Percentiles rank a stretch among this genome's conserved stretches.
phyloP scores from a whole-genome alignment of 2,113 vertebrate genomes.

The Gnathonemus echidnorhynchus region DNA sequence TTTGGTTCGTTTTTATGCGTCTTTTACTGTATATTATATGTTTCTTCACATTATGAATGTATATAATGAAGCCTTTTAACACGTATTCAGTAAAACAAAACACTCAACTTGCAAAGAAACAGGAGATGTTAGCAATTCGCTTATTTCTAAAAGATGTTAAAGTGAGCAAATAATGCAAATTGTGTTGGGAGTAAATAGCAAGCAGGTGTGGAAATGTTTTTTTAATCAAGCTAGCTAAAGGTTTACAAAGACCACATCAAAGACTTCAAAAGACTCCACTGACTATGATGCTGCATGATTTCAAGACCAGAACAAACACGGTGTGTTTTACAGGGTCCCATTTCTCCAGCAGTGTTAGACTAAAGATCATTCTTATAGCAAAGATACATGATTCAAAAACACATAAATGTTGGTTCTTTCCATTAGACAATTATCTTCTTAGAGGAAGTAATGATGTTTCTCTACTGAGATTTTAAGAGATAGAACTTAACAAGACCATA shows the following conservation, averaged over 20 bases:
- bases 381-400: neutral
- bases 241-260: slow-evolving; percentile 5
- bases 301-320: slow-evolving; percentile 1
- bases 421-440: slow-evolving; percentile 43
- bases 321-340: neutral
- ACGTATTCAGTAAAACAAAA: neutral
- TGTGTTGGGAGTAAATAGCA: neutral
- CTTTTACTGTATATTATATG: neutral
- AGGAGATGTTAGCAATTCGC: neutral
- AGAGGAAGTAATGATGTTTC: slow-evolving; percentile 62
- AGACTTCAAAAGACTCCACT: neutral
- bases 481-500: slow-evolving; percentile 50
- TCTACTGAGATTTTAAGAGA: neutral
- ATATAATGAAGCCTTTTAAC: neutral
- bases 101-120: neutral
- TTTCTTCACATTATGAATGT: neutral
- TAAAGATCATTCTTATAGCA: neutral
- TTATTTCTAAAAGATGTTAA: neutral
- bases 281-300: slow-evolving; percentile 13
- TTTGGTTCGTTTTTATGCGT: neutral
- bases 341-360: neutral
- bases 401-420: slow-evolving; percentile 15
- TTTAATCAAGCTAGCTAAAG: neutral
- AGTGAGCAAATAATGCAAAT: slow-evolving; percentile 2
- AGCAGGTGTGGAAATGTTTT: slow-evolving; percentile 1